phyloP scores from a whole-genome alignment of 2,888 invertebrate genomes.

The Scaeva pyrastri region DNA sequence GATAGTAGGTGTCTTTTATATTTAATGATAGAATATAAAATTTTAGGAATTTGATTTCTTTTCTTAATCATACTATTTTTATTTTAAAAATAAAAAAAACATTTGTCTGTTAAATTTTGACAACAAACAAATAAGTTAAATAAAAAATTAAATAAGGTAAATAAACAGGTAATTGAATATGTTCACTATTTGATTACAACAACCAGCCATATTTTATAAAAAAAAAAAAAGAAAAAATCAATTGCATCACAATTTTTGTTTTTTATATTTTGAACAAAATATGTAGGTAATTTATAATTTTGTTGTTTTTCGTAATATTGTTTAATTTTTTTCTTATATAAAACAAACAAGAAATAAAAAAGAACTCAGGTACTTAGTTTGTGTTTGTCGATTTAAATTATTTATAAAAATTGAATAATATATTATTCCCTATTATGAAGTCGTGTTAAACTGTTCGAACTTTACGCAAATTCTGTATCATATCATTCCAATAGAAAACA shows the following conservation, averaged over 20 bases:
- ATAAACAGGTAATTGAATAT: slow-evolving; percentile 31
- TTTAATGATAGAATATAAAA: too few species aligned
- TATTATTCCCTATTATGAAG: neutral
- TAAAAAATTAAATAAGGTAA: neutral
- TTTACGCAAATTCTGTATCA: neutral
- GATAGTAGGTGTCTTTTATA: neutral
- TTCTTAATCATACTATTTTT: too few species aligned
- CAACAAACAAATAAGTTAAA: slow-evolving; percentile 26
- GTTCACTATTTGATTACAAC: slow-evolving; percentile 37
- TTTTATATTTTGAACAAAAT: neutral
- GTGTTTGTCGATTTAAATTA: slow-evolving; percentile 77
- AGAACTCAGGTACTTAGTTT: slow-evolving; percentile 84
- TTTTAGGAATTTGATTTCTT: slow-evolving; percentile 33
- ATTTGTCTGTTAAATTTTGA: slow-evolving; percentile 11
- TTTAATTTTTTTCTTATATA: neutral
- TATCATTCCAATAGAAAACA: slow-evolving; percentile 43
- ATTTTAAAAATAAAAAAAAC: neutral
- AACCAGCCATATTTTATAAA: slow-evolving; percentile 63
- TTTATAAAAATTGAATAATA: slow-evolving; percentile 44
- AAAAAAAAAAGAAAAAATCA: slow-evolving; percentile 41
- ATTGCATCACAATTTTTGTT: slow-evolving; percentile 60
- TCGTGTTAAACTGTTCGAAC: slow-evolving; percentile 6
- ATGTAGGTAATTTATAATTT: slow-evolving; percentile 28
- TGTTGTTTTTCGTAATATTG: slow-evolving; percentile 30
- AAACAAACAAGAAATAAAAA: slow-evolving; percentile 70